Conservation (phyloP, 2,888 invertebrate genomes). For the Chrysodeixis includens region DNA sequence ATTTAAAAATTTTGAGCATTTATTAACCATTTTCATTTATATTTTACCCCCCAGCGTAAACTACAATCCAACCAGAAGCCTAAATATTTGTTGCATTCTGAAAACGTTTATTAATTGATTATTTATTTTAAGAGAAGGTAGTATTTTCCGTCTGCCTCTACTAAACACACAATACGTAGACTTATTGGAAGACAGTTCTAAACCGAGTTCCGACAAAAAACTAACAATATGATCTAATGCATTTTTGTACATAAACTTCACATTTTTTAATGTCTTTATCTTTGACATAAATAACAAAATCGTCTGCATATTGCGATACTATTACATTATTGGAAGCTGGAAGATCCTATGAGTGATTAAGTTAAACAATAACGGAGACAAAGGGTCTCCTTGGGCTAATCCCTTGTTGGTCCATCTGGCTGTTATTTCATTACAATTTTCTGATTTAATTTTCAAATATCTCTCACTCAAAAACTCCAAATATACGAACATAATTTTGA, state of each 20-base stretch:
- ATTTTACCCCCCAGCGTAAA: constrained; percentile 7
- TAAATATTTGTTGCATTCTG: constrained; percentile 5
- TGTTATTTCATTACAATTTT: not conserved
- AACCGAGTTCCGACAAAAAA: not conserved
- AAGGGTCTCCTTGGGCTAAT: constrained; percentile 6
- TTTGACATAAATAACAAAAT: constrained; percentile 5
- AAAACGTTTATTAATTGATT: not conserved
- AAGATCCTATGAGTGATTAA: constrained; percentile 4
- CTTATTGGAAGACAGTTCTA: constrained; percentile 7
- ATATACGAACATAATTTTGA: too few species aligned
- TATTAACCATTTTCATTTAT: not conserved
- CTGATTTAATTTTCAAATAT: constrained; percentile 9
- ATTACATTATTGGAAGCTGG: not conserved
- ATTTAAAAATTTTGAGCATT: not conserved
- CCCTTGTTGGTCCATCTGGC: not conserved
- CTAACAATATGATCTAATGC: constrained; percentile 6
- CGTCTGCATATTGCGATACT: constrained; percentile 13
- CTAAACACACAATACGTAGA: constrained; percentile 13
- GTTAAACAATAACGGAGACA: constrained; percentile 8
- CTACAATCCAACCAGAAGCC: constrained; percentile 8
- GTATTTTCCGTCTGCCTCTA: constrained; percentile 6
- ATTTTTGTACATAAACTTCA: not conserved
- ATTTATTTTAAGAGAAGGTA: constrained; percentile 1
- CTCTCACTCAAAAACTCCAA: constrained; percentile 6
- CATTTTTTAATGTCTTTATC: not conserved